Percentiles rank a stretch among this genome's conserved stretches.
These are phyloP conservation scores for Scrobipalpa atriplicella DNA, from an alignment of 2,888 invertebrate genomes.

Conservation along the genomic window DNA sequence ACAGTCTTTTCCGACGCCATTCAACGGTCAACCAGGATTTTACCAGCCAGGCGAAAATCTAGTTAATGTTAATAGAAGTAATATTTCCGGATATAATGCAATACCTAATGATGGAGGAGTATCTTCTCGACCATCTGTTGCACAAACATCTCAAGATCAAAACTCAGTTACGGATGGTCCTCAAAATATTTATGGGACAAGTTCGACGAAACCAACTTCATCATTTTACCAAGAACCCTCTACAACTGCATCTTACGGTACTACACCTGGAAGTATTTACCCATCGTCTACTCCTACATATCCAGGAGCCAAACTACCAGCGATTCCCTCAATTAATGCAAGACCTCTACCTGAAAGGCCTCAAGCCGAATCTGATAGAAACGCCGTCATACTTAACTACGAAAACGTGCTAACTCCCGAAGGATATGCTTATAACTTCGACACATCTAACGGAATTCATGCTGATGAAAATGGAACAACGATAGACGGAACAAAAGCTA, in stretches of 20 bases:
- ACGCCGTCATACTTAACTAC: slow-evolving; percentile 60
- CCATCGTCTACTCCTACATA: slow-evolving; percentile 15
- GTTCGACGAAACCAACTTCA: slow-evolving; percentile 3
- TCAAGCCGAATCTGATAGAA: slow-evolving; percentile 57
- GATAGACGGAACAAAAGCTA: slow-evolving; percentile 60
- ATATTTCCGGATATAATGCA: background rate
- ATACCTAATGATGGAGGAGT: background rate
- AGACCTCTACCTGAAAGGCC: slow-evolving; percentile 46
- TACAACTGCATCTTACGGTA: slow-evolving; percentile 15
- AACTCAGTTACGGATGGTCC: background rate
- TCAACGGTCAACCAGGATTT: slow-evolving; percentile 2
- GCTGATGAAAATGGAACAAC: slow-evolving; percentile 65
- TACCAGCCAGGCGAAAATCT: background rate
- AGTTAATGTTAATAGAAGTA: background rate
- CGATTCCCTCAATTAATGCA: background rate
- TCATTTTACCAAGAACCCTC: slow-evolving; percentile 21
- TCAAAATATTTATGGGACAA: slow-evolving; percentile 18
- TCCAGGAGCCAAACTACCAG: background rate
- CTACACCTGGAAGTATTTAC: slow-evolving; percentile 4
- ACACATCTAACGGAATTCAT: slow-evolving; percentile 72
- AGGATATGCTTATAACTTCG: slow-evolving; percentile 62
- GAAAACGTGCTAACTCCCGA: slow-evolving; percentile 58
- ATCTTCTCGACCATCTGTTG: slow-evolving; percentile 1
- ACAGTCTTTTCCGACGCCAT: background rate
- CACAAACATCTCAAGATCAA: slow-evolving; percentile 3